Evolutionary conservation across 2,113 vertebrate genomes (phyloP).

Genomic region (Bothrops jararaca): DNA sequence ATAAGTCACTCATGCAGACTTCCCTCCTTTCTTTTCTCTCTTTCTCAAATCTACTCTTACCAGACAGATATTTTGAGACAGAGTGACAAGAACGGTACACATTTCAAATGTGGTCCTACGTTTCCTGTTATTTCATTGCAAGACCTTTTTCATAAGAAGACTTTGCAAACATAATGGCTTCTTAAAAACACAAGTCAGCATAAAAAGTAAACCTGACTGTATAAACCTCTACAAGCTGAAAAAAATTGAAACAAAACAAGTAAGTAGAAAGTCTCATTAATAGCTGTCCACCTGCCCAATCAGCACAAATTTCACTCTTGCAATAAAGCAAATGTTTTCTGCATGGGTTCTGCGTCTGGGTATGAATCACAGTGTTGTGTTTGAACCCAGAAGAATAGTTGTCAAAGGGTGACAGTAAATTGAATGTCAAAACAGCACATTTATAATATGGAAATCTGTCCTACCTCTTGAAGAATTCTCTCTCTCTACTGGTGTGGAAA

Average conservation of each 20-base stretch:
- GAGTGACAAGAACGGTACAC: background rate
- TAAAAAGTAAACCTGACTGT: background rate
- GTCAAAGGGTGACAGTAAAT: background rate
- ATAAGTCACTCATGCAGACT: background rate
- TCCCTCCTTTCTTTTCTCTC: background rate
- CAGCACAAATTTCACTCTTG: conserved; percentile 13
- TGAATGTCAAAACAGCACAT: background rate
- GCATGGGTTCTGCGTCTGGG: background rate
- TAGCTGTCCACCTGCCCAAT: background rate
- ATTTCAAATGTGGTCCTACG: background rate
- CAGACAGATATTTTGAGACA: background rate
- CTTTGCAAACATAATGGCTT: background rate
- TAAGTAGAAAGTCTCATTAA: background rate
- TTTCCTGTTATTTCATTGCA: background rate
- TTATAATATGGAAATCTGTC: background rate
- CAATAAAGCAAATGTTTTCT: background rate
- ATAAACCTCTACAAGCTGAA: background rate
- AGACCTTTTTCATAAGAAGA: background rate
- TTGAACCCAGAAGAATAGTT: background rate
- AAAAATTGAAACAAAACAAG: background rate
- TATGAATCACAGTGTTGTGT: background rate
- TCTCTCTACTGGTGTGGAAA: background rate
- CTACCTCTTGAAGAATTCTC: background rate
- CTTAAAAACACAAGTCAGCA: background rate
- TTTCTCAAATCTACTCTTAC: background rate